These are phyloP conservation scores for Calcarius lapponicus DNA, from an alignment of 2,797 vertebrate genomes.

Conservation along the genomic window DNA sequence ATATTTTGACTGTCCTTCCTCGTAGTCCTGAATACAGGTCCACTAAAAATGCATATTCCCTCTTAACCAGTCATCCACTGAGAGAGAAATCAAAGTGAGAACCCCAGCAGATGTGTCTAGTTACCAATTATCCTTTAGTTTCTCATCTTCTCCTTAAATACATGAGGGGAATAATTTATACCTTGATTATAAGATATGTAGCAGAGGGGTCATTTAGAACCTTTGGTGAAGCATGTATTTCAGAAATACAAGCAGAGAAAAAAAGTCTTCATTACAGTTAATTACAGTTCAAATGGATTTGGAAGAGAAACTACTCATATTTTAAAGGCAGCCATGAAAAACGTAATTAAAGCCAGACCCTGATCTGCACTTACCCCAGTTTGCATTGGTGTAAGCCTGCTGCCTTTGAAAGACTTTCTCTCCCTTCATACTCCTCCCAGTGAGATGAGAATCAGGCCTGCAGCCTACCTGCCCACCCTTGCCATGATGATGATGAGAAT, in stretches of 20 bases:
- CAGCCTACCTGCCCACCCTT: slow-evolving; percentile 32
- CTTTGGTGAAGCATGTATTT: background rate
- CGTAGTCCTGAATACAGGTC: background rate
- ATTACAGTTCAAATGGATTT: slow-evolving; percentile 31
- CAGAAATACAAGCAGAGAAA: slow-evolving; percentile 6
- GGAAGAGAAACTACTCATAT: slow-evolving; percentile 10
- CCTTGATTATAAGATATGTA: background rate
- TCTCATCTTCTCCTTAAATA: background rate
- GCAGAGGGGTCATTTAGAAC: background rate
- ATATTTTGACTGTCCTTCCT: background rate
- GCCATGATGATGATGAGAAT: background rate
- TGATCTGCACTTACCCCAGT: background rate
- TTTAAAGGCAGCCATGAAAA: slow-evolving; percentile 17
- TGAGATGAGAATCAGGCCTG: background rate
- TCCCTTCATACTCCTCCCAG: background rate
- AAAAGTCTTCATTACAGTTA: background rate
- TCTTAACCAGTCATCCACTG: background rate
- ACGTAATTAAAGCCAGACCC: background rate
- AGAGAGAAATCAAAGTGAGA: background rate
- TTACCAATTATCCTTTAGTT: background rate
- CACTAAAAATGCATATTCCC: background rate
- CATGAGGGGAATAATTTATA: background rate
- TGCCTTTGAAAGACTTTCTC: background rate
- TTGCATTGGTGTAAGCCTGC: background rate
- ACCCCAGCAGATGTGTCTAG: background rate